Evolutionary conservation across 2,797 vertebrate genomes (phyloP).

Genomic region (Rhinatrema bivittatum): DNA sequence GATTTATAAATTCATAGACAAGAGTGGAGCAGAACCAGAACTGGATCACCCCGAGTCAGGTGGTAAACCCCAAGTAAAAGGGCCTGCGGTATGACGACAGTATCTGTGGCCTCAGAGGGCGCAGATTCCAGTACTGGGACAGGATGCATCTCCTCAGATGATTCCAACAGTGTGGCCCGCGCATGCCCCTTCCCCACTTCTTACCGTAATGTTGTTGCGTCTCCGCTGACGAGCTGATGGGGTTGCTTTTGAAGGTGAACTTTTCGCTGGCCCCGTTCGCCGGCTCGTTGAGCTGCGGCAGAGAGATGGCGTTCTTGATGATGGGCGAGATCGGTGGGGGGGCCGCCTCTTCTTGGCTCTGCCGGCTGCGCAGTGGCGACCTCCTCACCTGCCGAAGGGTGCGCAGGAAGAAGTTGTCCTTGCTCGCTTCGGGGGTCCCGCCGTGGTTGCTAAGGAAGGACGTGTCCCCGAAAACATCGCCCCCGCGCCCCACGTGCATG

Average conservation of each 20-base stretch:
- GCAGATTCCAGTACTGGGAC: background rate
- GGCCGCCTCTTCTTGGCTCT: constrained; percentile 19
- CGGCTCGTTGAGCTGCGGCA: constrained; percentile 80
- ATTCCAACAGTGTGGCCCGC: background rate
- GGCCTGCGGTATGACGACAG: background rate
- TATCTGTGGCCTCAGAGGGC: background rate
- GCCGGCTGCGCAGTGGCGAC: constrained; percentile 35
- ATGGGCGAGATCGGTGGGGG: constrained; percentile 83
- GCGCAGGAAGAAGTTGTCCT: constrained; percentile 71
- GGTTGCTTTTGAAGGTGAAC: constrained; percentile 61
- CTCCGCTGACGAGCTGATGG: constrained; percentile 58
- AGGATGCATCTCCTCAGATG: background rate
- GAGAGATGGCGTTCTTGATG: constrained; percentile 88
- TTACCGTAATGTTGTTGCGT: constrained; percentile 73
- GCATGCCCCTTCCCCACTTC: constrained; percentile 9
- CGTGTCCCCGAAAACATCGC: constrained; percentile 90
- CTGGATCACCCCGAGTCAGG: background rate
- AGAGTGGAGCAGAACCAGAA: background rate
- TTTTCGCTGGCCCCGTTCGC: constrained; percentile 54
- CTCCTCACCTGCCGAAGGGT: constrained; percentile 69
- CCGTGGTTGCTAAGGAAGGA: constrained; percentile 89
- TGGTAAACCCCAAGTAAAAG: background rate
- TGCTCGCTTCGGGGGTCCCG: constrained; percentile 51
- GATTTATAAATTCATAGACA: no score
- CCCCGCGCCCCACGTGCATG: constrained; percentile 91